phyloP scores from a whole-genome alignment of 2,888 invertebrate genomes.

The Napeogenes sylphis region DNA sequence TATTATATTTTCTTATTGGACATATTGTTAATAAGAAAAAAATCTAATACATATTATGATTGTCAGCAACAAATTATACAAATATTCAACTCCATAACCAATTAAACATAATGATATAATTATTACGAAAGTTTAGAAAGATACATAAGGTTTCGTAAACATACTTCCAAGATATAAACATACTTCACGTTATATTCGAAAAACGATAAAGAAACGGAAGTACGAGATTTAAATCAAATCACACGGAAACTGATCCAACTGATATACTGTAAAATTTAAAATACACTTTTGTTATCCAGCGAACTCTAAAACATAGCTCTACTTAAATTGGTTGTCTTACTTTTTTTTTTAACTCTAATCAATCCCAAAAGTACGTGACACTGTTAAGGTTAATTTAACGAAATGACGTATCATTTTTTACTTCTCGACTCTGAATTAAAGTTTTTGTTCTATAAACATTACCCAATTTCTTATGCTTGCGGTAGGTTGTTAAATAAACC shows the following conservation, averaged over 20 bases:
- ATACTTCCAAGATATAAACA: too few species aligned
- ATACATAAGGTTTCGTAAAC: too few species aligned
- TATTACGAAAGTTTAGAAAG: too few species aligned
- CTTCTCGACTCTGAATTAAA: constrained; percentile 35
- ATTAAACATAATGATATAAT: too few species aligned
- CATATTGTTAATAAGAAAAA: too few species aligned
- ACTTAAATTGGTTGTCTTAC: constrained; percentile 28
- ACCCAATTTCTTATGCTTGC: constrained; percentile 56
- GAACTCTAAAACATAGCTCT: constrained; percentile 28
- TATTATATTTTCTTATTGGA: too few species aligned
- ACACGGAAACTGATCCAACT: constrained; percentile 45
- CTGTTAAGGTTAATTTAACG: constrained; percentile 59
- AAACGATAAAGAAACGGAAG: constrained; percentile 48
- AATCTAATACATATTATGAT: too few species aligned
- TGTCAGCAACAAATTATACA: too few species aligned
- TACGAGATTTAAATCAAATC: constrained; percentile 46
- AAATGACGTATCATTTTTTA: constrained; percentile 50
- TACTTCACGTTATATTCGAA: constrained; percentile 33
- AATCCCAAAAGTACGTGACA: constrained; percentile 59
- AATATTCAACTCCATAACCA: too few species aligned
- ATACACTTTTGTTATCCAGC: constrained; percentile 26
- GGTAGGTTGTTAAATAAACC: constrained; percentile 48
- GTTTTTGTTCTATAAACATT: constrained; percentile 45
- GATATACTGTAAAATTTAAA: constrained; percentile 29
- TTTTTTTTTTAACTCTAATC: constrained; percentile 40